These are phyloP conservation scores for Amblyjoppa proteus DNA, from an alignment of 2,888 invertebrate genomes.

Conservation along the genomic window DNA sequence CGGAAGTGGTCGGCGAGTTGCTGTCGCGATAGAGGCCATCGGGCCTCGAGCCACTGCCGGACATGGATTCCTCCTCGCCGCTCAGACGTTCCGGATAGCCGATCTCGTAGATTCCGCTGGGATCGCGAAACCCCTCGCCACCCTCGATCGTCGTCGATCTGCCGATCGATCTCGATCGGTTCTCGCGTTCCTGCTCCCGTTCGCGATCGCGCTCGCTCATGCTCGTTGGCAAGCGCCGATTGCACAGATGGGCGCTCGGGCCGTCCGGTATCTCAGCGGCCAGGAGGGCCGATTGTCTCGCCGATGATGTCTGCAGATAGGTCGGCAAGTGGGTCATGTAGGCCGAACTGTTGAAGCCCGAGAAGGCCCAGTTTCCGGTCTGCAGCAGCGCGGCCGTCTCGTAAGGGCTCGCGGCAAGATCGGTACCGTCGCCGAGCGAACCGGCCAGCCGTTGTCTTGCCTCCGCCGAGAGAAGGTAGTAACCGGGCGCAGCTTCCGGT, in stretches of 20 bases:
- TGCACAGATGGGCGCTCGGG: slow-evolving; percentile 34
- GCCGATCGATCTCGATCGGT: slow-evolving; percentile 44
- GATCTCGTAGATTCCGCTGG: slow-evolving; percentile 68
- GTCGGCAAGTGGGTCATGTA: slow-evolving; percentile 78
- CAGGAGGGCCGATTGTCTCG: slow-evolving; percentile 55
- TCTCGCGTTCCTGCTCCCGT: slow-evolving; percentile 60
- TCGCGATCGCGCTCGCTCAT: slow-evolving; percentile 31
- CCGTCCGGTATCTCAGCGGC: slow-evolving; percentile 64
- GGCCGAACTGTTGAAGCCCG: slow-evolving; percentile 76
- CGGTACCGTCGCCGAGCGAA: slow-evolving; percentile 62
- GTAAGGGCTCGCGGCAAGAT: slow-evolving; percentile 74
- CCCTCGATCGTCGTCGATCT: slow-evolving; percentile 32
- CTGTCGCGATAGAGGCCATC: slow-evolving; percentile 64
- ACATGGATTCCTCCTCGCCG: slow-evolving; percentile 72
- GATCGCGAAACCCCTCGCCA: slow-evolving; percentile 66
- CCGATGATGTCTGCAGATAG: slow-evolving; percentile 73
- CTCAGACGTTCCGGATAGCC: slow-evolving; percentile 60
- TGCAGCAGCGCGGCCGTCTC: slow-evolving; percentile 79
- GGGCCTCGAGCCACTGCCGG: slow-evolving; percentile 66
- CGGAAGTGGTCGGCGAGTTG: slow-evolving; percentile 66
- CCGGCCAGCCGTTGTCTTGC: slow-evolving; percentile 77
- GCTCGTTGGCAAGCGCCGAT: slow-evolving; percentile 58
- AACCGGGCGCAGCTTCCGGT: slow-evolving; percentile 72
- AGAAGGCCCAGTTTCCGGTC: slow-evolving; percentile 80
- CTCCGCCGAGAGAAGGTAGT: slow-evolving; percentile 83